Evolutionary conservation across 2,797 vertebrate species (phyloP).

Genomic region (Dicrostonyx torquatus): DNA sequence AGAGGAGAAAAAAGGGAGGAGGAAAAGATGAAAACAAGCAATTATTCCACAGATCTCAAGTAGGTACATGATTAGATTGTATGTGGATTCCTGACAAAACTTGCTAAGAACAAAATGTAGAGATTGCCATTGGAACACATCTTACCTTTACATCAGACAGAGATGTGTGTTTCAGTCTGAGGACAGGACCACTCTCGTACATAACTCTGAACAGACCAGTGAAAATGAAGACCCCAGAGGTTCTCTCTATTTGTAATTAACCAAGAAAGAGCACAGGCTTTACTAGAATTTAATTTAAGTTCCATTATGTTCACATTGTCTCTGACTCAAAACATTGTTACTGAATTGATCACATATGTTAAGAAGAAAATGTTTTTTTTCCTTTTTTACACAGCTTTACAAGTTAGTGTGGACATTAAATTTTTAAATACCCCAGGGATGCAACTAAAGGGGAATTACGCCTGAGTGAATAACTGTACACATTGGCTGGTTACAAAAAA

Average conservation of each 20-base stretch:
- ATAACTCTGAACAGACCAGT: background rate
- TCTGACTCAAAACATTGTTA: constrained; percentile 17
- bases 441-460: background rate
- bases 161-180: background rate
- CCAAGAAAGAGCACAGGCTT: background rate
- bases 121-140: background rate
- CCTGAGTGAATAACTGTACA: background rate
- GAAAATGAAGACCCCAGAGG: background rate
- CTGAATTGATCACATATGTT: background rate
- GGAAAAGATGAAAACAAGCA: background rate
- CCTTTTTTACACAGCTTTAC: background rate
- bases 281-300: constrained; percentile 34
- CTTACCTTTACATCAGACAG: background rate
- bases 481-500: background rate
- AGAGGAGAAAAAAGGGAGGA: no score
- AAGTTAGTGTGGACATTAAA: background rate
- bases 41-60: background rate
- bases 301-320: background rate
- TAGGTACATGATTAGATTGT: background rate
- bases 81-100: constrained; percentile 11
- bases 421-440: background rate
- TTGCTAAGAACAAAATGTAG: background rate
- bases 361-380: background rate
- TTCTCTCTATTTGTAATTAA: background rate
- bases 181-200: background rate